Percentiles rank a stretch among this genome's conserved stretches.
Evolutionary conservation across 2,888 invertebrate genomes (phyloP).

Genomic region (Apotomis turbidana): DNA sequence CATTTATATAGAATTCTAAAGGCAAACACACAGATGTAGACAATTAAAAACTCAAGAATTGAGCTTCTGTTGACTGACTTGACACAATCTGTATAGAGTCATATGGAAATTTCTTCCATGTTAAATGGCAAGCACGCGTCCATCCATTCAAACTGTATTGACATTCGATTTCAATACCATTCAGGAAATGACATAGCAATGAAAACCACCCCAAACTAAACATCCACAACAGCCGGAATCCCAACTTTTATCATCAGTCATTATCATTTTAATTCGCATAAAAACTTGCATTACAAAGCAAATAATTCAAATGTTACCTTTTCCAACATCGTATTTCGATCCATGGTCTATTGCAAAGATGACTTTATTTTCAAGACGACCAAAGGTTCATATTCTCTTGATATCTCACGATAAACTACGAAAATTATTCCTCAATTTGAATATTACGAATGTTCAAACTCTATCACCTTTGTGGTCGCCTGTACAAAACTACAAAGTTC

Average conservation of each 20-base stretch:
- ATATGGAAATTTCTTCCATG: slow-evolving; percentile 1
- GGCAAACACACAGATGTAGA: too few relatives aligned
- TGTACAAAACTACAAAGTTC: slow-evolving; percentile 65
- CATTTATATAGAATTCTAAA: too few relatives aligned
- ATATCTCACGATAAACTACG: background rate
- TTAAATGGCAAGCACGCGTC: slow-evolving; percentile 26
- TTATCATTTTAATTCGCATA: slow-evolving; percentile 42
- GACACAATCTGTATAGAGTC: background rate
- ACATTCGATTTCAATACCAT: slow-evolving; percentile 34
- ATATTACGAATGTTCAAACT: slow-evolving; percentile 42
- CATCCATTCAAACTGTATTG: slow-evolving; percentile 25
- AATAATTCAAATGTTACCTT: slow-evolving; percentile 31
- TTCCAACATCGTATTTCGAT: slow-evolving; percentile 2
- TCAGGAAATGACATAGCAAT: slow-evolving; percentile 36
- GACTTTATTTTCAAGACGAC: background rate
- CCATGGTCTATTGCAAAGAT: background rate
- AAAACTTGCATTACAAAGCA: slow-evolving; percentile 41
- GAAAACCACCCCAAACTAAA: slow-evolving; percentile 39
- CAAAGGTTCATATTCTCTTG: background rate
- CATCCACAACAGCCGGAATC: slow-evolving; percentile 34
- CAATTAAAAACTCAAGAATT: background rate
- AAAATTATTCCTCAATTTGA: slow-evolving; percentile 28
- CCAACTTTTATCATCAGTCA: slow-evolving; percentile 38
- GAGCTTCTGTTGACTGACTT: background rate
- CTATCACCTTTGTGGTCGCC: slow-evolving; percentile 57